Evolutionary conservation across 1,140 invertebrate genomes (phyloP).

Genomic region (Helicoverpa armigera): DNA sequence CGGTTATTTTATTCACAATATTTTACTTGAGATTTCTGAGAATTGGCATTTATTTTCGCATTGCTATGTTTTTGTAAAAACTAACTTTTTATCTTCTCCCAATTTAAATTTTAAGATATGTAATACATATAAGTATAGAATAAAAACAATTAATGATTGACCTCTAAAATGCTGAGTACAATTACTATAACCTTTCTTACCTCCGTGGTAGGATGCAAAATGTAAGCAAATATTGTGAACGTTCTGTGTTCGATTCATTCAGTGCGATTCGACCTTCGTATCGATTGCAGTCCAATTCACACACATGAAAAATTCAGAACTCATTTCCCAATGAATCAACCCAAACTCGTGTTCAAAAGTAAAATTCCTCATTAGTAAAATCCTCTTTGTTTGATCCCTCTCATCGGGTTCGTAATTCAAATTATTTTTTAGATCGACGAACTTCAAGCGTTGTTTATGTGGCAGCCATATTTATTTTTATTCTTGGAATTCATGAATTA

Average conservation of each 20-base stretch:
- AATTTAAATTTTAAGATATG: too few relatives aligned
- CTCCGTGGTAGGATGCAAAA: background rate
- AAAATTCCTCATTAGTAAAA: slow-evolving; percentile 30
- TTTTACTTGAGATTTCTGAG: background rate
- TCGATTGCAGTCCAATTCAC: background rate
- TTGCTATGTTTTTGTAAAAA: too few relatives aligned
- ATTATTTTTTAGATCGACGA: slow-evolving; percentile 15
- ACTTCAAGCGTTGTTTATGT: slow-evolving; percentile 11
- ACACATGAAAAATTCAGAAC: background rate
- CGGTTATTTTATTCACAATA: background rate
- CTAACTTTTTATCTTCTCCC: too few relatives aligned
- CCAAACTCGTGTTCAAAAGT: background rate
- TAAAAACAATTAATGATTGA: too few relatives aligned
- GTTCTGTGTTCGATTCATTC: too few relatives aligned
- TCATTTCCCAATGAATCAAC: background rate
- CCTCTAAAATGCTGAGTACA: too few relatives aligned
- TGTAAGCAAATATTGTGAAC: background rate
- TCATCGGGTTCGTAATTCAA: slow-evolving; percentile 17
- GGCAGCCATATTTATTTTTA: background rate
- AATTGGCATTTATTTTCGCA: background rate
- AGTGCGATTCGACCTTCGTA: too few relatives aligned
- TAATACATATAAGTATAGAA: too few relatives aligned
- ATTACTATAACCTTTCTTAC: too few relatives aligned
- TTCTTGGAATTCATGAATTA: background rate
- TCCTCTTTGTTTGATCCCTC: slow-evolving; percentile 19